Conservation (phyloP, 2,888 invertebrate genomes). For the Argyra leucocephala region DNA sequence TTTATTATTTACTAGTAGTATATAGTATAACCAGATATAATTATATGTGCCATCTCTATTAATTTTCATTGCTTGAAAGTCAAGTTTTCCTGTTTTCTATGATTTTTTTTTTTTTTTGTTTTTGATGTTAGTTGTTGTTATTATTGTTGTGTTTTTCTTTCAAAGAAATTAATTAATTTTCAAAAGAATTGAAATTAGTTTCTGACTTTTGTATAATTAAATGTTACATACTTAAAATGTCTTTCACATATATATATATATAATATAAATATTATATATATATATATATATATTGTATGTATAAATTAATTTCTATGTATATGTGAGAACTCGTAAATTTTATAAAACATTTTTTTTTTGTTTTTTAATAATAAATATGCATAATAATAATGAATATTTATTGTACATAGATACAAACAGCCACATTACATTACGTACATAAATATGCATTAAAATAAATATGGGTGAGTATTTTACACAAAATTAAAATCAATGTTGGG, state of each 20-base stretch:
- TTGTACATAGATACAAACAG: too few relatives aligned
- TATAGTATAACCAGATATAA: too few relatives aligned
- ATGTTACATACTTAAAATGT: background rate
- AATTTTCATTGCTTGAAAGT: background rate
- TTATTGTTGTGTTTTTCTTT: background rate
- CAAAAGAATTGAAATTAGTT: background rate
- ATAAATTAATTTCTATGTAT: background rate
- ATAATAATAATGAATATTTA: too few relatives aligned
- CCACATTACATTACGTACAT: too few relatives aligned
- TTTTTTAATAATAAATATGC: too few relatives aligned
- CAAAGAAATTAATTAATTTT: background rate
- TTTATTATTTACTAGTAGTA: too few relatives aligned
- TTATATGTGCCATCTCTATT: background rate
- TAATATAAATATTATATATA: background rate
- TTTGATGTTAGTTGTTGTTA: background rate
- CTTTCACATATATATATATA: background rate
- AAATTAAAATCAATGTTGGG: too few relatives aligned
- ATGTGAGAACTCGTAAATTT: too few relatives aligned
- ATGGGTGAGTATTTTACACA: too few relatives aligned
- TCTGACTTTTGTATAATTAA: slow-evolving; percentile 4
- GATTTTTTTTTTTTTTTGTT: background rate
- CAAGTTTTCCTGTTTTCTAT: background rate
- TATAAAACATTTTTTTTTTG: too few relatives aligned
- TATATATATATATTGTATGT: background rate
- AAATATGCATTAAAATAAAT: too few relatives aligned